These are phyloP conservation scores for Phaenicophaeus curvirostris DNA, from an alignment of 2,797 vertebrate species.

Conservation along the genomic window DNA sequence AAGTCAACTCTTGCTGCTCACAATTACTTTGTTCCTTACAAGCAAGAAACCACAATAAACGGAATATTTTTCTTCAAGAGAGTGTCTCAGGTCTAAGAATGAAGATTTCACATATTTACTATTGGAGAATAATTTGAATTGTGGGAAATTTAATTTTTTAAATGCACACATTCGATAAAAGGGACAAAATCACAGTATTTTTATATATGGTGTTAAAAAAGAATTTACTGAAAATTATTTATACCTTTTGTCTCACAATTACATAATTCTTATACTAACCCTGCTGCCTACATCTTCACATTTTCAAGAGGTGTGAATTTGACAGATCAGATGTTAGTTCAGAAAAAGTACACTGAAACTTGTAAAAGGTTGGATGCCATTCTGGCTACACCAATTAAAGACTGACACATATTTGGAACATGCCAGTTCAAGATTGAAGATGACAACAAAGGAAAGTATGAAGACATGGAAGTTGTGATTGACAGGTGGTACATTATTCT, in stretches of 20 bases:
- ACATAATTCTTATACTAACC: slow-evolving; percentile 42
- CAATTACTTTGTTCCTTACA: background rate
- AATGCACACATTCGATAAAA: background rate
- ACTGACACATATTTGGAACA: slow-evolving; percentile 66
- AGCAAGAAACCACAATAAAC: background rate
- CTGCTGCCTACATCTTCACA: slow-evolving; percentile 55
- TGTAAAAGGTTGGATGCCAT: slow-evolving; percentile 65
- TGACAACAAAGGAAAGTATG: slow-evolving; percentile 46
- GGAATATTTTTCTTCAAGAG: background rate
- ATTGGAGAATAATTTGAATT: background rate
- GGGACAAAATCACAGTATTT: background rate
- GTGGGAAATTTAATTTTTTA: background rate
- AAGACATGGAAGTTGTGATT: slow-evolving; percentile 22
- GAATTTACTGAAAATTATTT: slow-evolving; percentile 13
- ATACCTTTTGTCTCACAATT: slow-evolving; percentile 43
- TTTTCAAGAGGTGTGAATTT: slow-evolving; percentile 61
- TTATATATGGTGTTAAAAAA: background rate
- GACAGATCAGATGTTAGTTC: slow-evolving; percentile 64
- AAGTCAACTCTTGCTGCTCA: background rate
- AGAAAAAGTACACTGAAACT: slow-evolving; percentile 43
- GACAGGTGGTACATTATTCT: background rate
- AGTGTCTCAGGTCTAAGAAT: background rate
- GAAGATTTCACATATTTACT: background rate
- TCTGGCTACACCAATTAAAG: slow-evolving; percentile 51
- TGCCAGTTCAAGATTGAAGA: slow-evolving; percentile 30